These are phyloP conservation scores for Pseudomugil gertrudae DNA, from an alignment of 2,797 vertebrate species.

Conservation along the genomic window DNA sequence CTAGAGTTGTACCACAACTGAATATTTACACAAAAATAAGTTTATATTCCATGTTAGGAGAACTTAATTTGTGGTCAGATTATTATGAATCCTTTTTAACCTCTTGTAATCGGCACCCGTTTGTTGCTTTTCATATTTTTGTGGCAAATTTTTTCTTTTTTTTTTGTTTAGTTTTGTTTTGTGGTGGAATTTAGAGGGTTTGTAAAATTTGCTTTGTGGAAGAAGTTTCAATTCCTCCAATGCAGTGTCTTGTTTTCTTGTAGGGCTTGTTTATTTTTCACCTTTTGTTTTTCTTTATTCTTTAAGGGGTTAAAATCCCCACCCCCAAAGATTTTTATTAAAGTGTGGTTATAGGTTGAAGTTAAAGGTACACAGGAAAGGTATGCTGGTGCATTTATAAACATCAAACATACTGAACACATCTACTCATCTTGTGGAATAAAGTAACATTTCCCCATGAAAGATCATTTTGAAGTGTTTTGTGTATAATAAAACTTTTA, in stretches of 20 bases:
- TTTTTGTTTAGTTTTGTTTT: background rate
- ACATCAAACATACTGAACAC: conserved; percentile 5
- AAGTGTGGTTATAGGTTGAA: conserved; percentile 10
- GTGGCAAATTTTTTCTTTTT: background rate
- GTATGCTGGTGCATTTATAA: conserved; percentile 20
- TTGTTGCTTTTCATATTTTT: conserved; percentile 1
- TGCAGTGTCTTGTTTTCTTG: background rate
- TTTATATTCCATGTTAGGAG: conserved; percentile 43
- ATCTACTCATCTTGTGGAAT: conserved; percentile 27
- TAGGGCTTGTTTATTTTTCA: background rate
- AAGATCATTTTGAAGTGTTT: conserved; percentile 21
- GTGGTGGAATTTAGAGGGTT: background rate
- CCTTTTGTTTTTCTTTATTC: background rate
- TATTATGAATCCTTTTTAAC: conserved; percentile 35
- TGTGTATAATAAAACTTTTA: conserved; percentile 73
- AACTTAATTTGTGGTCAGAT: conserved; percentile 20
- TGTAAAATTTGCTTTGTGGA: background rate
- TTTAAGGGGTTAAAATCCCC: background rate
- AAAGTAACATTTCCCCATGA: background rate
- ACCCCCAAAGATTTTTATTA: conserved; percentile 15
- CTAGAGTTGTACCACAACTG: conserved; percentile 8
- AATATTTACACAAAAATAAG: conserved; percentile 33
- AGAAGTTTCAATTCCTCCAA: background rate
- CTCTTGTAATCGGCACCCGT: conserved; percentile 34
- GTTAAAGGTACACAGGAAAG: background rate